Conservation (phyloP, 2,888 invertebrate genomes). For the Phragmatobia fuliginosa region DNA sequence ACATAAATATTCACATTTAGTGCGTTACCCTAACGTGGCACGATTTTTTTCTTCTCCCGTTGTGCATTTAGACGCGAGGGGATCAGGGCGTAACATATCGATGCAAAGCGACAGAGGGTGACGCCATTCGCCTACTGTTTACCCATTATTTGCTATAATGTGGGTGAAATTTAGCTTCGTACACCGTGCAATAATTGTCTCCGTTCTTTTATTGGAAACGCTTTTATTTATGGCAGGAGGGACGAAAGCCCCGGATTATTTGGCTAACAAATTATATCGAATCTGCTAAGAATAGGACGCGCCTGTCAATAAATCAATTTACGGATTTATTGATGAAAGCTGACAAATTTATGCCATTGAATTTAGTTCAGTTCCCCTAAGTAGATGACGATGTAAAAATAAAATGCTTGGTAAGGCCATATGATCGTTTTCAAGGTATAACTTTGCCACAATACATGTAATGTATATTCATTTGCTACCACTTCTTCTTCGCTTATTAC, state of each 20-base stretch:
- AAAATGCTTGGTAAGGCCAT: slow-evolving; percentile 13
- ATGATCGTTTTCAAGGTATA: slow-evolving; percentile 31
- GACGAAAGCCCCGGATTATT: slow-evolving; percentile 82
- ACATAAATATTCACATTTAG: slow-evolving; percentile 85
- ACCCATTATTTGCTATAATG: slow-evolving; percentile 84
- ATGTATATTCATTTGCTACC: not conserved
- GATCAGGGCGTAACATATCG: slow-evolving; percentile 81
- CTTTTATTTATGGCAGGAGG: slow-evolving; percentile 62
- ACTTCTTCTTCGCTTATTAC: not conserved
- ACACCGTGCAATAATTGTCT: slow-evolving; percentile 80
- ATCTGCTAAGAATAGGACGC: slow-evolving; percentile 82
- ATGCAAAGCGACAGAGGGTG: slow-evolving; percentile 74
- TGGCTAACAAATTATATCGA: slow-evolving; percentile 86
- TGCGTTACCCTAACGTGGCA: slow-evolving; percentile 71
- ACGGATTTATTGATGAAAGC: slow-evolving; percentile 79
- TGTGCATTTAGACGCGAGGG: slow-evolving; percentile 84
- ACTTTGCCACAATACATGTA: slow-evolving; percentile 10
- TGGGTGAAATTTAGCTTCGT: slow-evolving; percentile 84
- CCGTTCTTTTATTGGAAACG: slow-evolving; percentile 74
- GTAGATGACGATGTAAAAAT: slow-evolving; percentile 55
- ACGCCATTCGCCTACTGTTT: slow-evolving; percentile 78
- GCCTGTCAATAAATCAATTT: slow-evolving; percentile 83
- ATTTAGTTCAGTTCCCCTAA: slow-evolving; percentile 59
- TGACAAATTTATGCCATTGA: slow-evolving; percentile 65
- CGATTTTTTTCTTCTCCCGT: slow-evolving; percentile 78